Base-by-base conservation (phyloP, 2,113 vertebrate species). In the Trogon surrucura region DNA sequence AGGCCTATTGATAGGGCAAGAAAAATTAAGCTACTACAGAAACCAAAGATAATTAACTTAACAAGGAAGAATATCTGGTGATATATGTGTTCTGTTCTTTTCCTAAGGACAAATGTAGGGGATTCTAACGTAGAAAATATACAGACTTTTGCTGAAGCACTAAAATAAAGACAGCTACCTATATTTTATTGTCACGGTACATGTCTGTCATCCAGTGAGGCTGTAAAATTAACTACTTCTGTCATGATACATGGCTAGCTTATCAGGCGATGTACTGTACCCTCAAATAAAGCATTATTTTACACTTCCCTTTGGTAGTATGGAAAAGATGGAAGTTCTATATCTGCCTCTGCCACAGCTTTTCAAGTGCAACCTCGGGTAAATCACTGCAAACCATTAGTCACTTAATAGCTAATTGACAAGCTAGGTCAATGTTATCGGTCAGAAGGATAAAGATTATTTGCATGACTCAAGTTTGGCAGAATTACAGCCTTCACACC, bases 1-100 rank as follows among this genome's bases (percentile, higher is more conserved):
- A 91, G 74, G 38, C 25, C 51, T 95, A 96, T 91, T 96, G 93
- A 94, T 85, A 93, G 48, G 85, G 48, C 47, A 92, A 81, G 72
- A 70, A 96, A 95, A 97, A 97, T 80, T 62, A 95, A 93, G 91
- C 80, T 71, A 48, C 88, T 90, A 85, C 30, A 95, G 54, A 80
- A 95, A 77, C 56, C 70, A 92, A 94, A 93, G 81, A 93, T 94
- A 96, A 97, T 96, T 95, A 96, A 85, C 53, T 89, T 95, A 93
- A 96, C 1, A 12, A 93, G 80, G 54, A 70, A 91, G 34, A 94
- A 36, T 93, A 93, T 84, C 74, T 85, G 73, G 67, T 91, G 48
- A 94, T 91, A 93, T 5, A 27, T 4, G 22, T 26, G 2, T 54
- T 30, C 48, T 70, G 9, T 92, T 78, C 30, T 89, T 92, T 60